These are phyloP conservation scores for Nebria ingens DNA, from an alignment of 1,140 invertebrate genomes.

Conservation along the genomic window DNA sequence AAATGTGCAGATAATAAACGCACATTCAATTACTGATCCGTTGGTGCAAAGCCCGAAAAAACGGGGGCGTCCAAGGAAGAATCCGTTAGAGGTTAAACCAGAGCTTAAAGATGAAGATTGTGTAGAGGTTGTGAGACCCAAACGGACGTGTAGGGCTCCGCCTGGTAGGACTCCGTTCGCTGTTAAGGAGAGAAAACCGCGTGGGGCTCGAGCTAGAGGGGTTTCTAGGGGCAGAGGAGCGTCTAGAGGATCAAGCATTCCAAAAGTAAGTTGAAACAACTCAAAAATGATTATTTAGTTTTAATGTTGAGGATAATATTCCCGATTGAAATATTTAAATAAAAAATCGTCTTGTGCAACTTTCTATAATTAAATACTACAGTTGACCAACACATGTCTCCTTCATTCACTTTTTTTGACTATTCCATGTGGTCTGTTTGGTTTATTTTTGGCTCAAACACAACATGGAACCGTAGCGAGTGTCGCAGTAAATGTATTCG, in stretches of 20 bases:
- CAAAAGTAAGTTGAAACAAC: neutral
- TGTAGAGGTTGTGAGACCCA: too few species aligned
- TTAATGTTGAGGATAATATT: too few species aligned
- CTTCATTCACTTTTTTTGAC: neutral
- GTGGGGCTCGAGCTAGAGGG: neutral
- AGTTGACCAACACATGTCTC: neutral
- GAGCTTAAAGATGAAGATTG: conserved; percentile 5
- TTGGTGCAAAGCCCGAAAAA: neutral
- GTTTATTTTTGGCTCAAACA: conserved; percentile 5
- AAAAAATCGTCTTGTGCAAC: too few species aligned
- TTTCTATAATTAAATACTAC: too few species aligned
- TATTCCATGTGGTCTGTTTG: conserved; percentile 3
- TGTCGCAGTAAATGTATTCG: neutral
- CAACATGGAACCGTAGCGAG: neutral
- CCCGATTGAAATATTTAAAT: too few species aligned
- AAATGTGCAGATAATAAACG: conserved; percentile 3
- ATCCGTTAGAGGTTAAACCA: conserved; percentile 7
- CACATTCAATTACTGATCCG: neutral
- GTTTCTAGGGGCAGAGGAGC: neutral
- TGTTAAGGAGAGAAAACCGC: neutral
- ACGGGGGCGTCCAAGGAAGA: conserved; percentile 9
- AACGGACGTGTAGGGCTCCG: neutral
- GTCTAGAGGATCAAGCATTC: neutral
- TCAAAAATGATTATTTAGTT: neutral
- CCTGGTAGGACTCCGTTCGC: neutral